A percentile compares a stretch with the other conserved stretches of the same genome.
Conservation (phyloP, 23 tunicate genomes). For the Diplosoma virens region DNA sequence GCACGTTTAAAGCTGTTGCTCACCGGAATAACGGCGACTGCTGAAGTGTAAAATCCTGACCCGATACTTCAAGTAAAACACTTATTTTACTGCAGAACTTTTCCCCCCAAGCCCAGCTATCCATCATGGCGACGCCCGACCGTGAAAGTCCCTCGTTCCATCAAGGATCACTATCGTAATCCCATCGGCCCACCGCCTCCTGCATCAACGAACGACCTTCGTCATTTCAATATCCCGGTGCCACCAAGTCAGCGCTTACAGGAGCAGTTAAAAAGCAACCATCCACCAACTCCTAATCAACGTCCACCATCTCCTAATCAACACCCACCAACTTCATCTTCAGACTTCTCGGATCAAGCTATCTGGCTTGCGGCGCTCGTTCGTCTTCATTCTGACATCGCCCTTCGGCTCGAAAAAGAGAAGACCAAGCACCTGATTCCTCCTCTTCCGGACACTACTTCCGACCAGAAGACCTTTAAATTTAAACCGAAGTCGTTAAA, state of each 20-base stretch:
- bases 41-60: too few relatives aligned
- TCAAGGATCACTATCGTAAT: slow-evolving; percentile 71
- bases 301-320: not conserved
- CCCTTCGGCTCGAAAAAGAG: slow-evolving; percentile 32
- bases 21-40: too few relatives aligned
- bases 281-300: not conserved
- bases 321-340: not conserved
- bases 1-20: too few relatives aligned
- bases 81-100: not conserved
- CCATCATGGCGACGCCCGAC: slow-evolving; percentile 9
- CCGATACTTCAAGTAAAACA: too few relatives aligned
- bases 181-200: slow-evolving; percentile 53
- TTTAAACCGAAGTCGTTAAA: not conserved
- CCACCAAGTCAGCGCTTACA: not conserved
- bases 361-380: slow-evolving; percentile 60
- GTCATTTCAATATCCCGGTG: not conserved
- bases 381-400: slow-evolving; percentile 52
- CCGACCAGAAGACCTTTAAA: not conserved
- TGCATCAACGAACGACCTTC: slow-evolving; percentile 18
- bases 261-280: not conserved
- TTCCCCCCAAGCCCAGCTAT: not conserved
- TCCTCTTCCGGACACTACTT: not conserved
- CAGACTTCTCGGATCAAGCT: slow-evolving; percentile 32
- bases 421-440: not conserved
- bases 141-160: slow-evolving; percentile 59